Evolutionary conservation across 2,797 vertebrate genomes (phyloP).

Genomic region (Ctenosaura bakeri): DNA sequence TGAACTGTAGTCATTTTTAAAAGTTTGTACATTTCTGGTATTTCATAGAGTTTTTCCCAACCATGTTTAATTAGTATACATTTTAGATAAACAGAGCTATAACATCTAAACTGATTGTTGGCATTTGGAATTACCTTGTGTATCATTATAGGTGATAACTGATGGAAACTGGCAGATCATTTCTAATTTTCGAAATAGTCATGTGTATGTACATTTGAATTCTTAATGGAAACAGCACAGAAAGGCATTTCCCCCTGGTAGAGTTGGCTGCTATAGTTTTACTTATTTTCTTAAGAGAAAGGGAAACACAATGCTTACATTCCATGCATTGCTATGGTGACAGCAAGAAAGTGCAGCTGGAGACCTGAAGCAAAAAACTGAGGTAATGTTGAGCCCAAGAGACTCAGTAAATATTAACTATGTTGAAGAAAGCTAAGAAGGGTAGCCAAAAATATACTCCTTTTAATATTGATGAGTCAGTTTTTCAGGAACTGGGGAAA

Average conservation of each 20-base stretch:
- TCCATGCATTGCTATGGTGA: constrained; percentile 92
- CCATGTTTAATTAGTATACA: constrained; percentile 62
- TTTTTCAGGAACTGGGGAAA: constrained; percentile 67
- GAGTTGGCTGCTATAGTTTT: constrained; percentile 78
- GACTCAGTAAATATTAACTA: constrained; percentile 96
- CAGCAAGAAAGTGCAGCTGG: constrained; percentile 94
- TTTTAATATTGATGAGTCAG: constrained; percentile 73
- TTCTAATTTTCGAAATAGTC: constrained; percentile 29
- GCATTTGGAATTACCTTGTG: constrained; percentile 10
- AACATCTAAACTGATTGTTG: constrained; percentile 57
- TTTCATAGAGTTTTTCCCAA: constrained; percentile 40
- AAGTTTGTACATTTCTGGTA: constrained; percentile 10
- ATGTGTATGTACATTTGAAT: constrained; percentile 65
- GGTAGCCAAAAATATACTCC: constrained; percentile 73
- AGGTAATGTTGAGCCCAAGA: constrained; percentile 93
- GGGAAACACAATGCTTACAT: constrained; percentile 92
- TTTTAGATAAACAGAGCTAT: constrained; percentile 65
- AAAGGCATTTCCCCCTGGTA: constrained; percentile 66
- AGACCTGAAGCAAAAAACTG: constrained; percentile 88
- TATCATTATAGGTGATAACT: constrained; percentile 39
- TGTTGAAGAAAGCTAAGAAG: constrained; percentile 88
- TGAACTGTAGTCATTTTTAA: constrained; percentile 20
- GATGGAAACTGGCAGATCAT: constrained; percentile 45
- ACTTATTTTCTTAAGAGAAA: constrained; percentile 89
- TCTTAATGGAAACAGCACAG: constrained; percentile 75